Evolutionary conservation across 2,888 invertebrate species (phyloP).

Genomic region (Apamea anceps): DNA sequence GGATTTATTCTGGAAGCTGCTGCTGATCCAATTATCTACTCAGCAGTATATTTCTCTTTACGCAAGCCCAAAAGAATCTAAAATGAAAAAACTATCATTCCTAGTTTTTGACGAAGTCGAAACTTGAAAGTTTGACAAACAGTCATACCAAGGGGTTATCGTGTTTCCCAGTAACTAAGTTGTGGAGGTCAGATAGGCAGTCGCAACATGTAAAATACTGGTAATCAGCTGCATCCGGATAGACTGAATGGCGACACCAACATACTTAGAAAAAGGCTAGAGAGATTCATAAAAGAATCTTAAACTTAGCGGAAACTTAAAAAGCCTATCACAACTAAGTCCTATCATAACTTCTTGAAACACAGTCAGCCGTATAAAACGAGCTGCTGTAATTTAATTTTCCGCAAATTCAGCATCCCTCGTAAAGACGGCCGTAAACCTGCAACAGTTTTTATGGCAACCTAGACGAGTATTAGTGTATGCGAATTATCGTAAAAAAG

Average conservation of each 20-base stretch:
- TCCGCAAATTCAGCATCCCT: conserved; percentile 58
- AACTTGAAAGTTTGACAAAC: background rate
- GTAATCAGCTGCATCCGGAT: background rate
- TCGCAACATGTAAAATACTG: background rate
- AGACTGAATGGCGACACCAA: background rate
- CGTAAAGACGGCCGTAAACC: conserved; percentile 60
- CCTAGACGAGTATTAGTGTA: conserved; percentile 56
- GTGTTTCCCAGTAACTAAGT: background rate
- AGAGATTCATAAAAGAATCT: background rate
- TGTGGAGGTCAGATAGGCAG: background rate
- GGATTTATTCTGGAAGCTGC: background rate
- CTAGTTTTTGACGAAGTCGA: background rate
- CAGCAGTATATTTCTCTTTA: background rate
- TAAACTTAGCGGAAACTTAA: background rate
- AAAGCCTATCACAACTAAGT: background rate
- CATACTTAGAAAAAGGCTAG: background rate
- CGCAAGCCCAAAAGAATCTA: background rate
- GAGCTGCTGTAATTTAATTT: conserved; percentile 54
- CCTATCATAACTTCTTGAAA: conserved; percentile 3
- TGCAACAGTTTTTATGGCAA: conserved; percentile 55
- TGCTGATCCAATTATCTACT: background rate
- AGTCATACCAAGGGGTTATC: background rate
- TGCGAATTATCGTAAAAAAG: conserved; percentile 65
- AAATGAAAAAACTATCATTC: background rate
- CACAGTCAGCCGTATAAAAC: conserved; percentile 28